These are phyloP conservation scores for Nematopogon swammerdamellus DNA, from an alignment of 2,888 invertebrate species.

Conservation along the genomic window DNA sequence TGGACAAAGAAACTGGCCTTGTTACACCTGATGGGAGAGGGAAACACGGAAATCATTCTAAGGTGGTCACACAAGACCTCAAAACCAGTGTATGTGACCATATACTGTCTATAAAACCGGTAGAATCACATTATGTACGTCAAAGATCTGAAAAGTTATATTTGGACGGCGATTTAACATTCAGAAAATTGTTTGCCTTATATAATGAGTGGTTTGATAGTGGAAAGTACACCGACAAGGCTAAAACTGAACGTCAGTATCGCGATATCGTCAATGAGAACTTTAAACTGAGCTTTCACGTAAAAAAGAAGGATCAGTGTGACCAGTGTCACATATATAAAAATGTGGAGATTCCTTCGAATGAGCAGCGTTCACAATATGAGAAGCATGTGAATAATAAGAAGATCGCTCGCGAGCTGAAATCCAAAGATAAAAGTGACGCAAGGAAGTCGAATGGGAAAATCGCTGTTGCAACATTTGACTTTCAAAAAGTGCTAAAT, in stretches of 20 bases:
- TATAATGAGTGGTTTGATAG: conserved; percentile 1
- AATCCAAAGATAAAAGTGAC: conserved; percentile 1
- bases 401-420: neutral
- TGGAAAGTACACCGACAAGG: neutral
- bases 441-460: neutral
- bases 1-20: too few species aligned
- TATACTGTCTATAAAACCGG: too few species aligned
- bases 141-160: too few species aligned
- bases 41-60: too few species aligned
- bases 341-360: neutral
- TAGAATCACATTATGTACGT: too few species aligned
- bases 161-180: too few species aligned
- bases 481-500: conserved; percentile 1
- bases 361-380: neutral
- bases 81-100: too few species aligned
- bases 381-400: neutral
- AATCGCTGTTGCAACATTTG: neutral
- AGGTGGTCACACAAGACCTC: too few species aligned
- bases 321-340: conserved; percentile 1
- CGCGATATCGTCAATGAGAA: conserved; percentile 1
- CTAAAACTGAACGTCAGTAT: conserved; percentile 2
- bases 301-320: conserved; percentile 1
- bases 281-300: neutral
- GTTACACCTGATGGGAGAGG: too few species aligned
- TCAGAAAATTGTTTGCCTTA: conserved; percentile 1